Conservation (phyloP, 1,140 invertebrate species). For the Euschistus heros region DNA sequence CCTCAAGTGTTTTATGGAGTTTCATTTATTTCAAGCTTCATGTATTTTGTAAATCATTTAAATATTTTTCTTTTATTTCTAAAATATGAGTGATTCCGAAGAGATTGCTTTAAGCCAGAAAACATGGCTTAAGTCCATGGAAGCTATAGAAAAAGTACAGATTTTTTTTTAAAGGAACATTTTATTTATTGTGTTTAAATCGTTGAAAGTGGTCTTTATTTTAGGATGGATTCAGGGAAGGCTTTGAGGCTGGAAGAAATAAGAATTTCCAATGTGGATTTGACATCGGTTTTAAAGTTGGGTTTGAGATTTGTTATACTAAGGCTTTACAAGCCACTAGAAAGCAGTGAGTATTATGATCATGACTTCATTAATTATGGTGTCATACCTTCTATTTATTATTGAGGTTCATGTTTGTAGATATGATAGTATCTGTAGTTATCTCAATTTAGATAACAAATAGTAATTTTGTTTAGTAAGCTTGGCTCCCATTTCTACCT, state of each 20-base stretch:
- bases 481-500: too few species aligned
- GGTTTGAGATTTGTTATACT: not conserved
- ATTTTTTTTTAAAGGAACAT: not conserved
- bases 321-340: too few species aligned
- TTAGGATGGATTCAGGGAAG: constrained; percentile 20
- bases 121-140: not conserved
- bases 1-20: not conserved
- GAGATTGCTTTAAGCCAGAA: not conserved
- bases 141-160: constrained; percentile 1
- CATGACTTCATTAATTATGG: too few species aligned
- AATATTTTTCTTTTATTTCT: not conserved
- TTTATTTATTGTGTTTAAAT: not conserved
- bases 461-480: too few species aligned
- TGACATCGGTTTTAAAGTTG: constrained; percentile 7
- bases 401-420: too few species aligned
- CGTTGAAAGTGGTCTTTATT: not conserved
- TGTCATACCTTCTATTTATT: too few species aligned
- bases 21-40: not conserved
- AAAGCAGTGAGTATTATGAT: too few species aligned
- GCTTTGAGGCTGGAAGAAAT: not conserved
- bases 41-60: not conserved
- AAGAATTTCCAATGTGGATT: constrained; percentile 15
- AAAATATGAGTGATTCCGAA: constrained; percentile 1
- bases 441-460: too few species aligned
- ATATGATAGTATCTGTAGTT: too few species aligned